phyloP scores from a whole-genome alignment of 2,888 invertebrate genomes.

The Kuschelorhynchus macadamiae region DNA sequence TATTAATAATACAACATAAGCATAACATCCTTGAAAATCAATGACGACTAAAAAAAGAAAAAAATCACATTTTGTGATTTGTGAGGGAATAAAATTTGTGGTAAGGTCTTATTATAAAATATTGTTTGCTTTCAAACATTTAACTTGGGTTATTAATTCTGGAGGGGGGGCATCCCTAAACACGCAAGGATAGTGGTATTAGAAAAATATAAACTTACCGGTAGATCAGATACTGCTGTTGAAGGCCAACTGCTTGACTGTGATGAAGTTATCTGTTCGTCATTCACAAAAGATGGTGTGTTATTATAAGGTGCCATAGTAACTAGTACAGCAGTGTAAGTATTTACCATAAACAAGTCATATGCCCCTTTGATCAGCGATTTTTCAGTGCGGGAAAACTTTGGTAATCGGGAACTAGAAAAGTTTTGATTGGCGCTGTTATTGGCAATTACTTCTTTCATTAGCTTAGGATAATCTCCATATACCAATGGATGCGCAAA shows the following conservation, averaged over 20 bases:
- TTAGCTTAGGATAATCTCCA: slow-evolving; percentile 73
- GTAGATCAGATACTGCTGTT: neutral
- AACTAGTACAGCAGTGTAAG: slow-evolving; percentile 36
- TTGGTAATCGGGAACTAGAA: slow-evolving; percentile 72
- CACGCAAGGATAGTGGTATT: no score
- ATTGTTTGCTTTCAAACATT: no score
- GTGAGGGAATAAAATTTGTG: no score
- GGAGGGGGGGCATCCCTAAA: no score
- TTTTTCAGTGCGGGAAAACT: slow-evolving; percentile 71
- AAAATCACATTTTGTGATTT: no score
- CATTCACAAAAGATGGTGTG: slow-evolving; percentile 25
- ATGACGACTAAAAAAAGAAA: no score
- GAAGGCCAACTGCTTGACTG: neutral
- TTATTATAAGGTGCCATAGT: slow-evolving; percentile 12
- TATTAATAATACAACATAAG: no score
- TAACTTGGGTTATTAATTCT: no score
- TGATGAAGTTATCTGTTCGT: slow-evolving; percentile 15
- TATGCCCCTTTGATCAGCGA: slow-evolving; percentile 66
- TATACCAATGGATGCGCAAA: slow-evolving; percentile 67
- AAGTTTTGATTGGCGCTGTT: slow-evolving; percentile 73
- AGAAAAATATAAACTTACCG: no score
- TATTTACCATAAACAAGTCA: slow-evolving; percentile 64
- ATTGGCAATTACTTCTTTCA: slow-evolving; percentile 71
- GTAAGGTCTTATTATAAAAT: no score
- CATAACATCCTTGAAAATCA: no score